A percentile compares a stretch with the other conserved stretches of the same genome.
Conservation (phyloP, 2,113 vertebrate genomes). For the Epinephelus moara region DNA sequence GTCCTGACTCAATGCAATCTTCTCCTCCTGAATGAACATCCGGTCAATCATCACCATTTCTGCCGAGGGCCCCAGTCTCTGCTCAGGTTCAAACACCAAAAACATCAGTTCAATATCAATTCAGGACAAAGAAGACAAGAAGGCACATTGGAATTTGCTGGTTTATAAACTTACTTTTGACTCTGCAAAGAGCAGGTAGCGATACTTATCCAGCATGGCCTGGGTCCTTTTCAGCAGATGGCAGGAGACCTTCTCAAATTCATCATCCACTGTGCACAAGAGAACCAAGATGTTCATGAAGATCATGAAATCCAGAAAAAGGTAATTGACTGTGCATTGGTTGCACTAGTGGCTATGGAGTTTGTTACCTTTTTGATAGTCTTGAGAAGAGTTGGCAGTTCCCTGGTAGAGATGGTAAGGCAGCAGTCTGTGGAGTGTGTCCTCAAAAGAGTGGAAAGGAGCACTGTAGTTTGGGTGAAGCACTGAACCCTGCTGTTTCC, state of each 20-base stretch:
- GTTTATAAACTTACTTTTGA: constrained; percentile 88
- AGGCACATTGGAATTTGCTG: not conserved
- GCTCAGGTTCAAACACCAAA: constrained; percentile 61
- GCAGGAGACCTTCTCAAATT: constrained; percentile 92
- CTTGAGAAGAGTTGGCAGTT: constrained; percentile 86
- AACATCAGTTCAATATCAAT: constrained; percentile 60
- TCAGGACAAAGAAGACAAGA: constrained; percentile 9
- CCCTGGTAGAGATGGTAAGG: constrained; percentile 98
- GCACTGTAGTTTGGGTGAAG: constrained; percentile 93
- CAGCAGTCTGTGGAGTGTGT: constrained; percentile 89
- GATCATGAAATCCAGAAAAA: not conserved
- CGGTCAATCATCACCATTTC: constrained; percentile 99
- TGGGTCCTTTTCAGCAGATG: constrained; percentile 92
- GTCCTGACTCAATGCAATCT: constrained; percentile 90
- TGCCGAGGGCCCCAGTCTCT: constrained; percentile 94
- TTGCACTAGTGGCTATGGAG: no score
- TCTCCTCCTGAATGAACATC: constrained; percentile 98
- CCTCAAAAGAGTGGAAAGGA: constrained; percentile 90
- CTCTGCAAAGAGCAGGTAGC: constrained; percentile 92
- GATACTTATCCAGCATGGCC: constrained; percentile 97
- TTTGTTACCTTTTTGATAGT: constrained; percentile 87
- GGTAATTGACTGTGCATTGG: not conserved
- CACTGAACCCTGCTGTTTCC: constrained; percentile 93
- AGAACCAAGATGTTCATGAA: not conserved
- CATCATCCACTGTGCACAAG: constrained; percentile 89